These are phyloP conservation scores for Tylochromis polylepis DNA, from an alignment of 2,113 vertebrate species.

Conservation along the genomic window DNA sequence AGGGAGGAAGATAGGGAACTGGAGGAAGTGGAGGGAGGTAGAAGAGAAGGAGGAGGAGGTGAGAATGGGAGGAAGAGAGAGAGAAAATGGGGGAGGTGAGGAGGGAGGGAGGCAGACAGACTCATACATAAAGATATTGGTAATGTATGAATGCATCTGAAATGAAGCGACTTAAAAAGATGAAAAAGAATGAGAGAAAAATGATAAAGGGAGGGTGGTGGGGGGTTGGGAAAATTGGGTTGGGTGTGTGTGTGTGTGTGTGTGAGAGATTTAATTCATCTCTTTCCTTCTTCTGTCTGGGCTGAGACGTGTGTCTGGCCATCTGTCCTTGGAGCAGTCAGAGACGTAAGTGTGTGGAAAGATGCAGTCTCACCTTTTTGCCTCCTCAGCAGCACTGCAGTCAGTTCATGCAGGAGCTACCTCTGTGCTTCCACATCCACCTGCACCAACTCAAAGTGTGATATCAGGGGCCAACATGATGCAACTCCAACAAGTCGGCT, in stretches of 20 bases:
- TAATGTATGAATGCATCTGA: slow-evolving; percentile 72
- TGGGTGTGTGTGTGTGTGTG: not conserved
- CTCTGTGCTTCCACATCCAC: not conserved
- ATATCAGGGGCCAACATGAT: not conserved
- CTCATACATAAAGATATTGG: slow-evolving; percentile 75
- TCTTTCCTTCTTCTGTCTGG: slow-evolving; percentile 41
- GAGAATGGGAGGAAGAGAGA: not conserved
- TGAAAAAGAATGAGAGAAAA: slow-evolving; percentile 54
- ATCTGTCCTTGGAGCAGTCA: slow-evolving; percentile 56
- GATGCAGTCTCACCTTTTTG: slow-evolving; percentile 47
- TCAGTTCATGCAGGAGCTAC: not conserved
- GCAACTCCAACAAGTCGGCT: not conserved
- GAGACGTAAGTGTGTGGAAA: slow-evolving; percentile 34
- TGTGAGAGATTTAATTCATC: slow-evolving; percentile 47
- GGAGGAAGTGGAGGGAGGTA: not conserved
- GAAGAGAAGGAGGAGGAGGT: not conserved
- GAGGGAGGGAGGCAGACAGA: slow-evolving; percentile 9
- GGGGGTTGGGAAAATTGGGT: not conserved
- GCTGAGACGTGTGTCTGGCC: slow-evolving; percentile 42
- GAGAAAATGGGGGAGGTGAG: not conserved
- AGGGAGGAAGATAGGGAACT: not conserved
- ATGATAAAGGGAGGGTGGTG: slow-evolving; percentile 33
- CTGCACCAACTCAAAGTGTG: not conserved
- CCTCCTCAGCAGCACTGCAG: slow-evolving; percentile 40
- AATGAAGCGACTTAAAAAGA: slow-evolving; percentile 66